A percentile compares a stretch with the other conserved stretches of the same genome.
Conservation (phyloP, 2,888 invertebrate genomes). For the Cosmia trapezina region DNA sequence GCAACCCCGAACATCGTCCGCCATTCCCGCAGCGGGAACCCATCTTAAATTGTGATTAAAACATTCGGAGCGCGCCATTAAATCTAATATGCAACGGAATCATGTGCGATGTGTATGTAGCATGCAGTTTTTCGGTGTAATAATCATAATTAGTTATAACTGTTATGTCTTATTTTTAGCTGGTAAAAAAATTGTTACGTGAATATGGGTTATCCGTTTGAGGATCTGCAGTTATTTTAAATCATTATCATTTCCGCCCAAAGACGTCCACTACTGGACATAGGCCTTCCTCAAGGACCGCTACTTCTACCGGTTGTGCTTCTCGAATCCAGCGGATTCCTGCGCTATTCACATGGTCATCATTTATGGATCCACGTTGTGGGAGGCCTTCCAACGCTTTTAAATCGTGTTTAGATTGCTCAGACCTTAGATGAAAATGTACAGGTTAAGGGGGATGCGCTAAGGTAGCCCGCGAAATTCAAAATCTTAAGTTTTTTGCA, state of each 20-base stretch:
- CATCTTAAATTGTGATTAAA: slow-evolving; percentile 82
- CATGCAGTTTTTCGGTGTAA: slow-evolving; percentile 79
- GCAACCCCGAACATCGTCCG: slow-evolving; percentile 31
- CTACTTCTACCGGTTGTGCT: neutral
- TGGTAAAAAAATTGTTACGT: slow-evolving; percentile 38
- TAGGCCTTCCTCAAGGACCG: neutral
- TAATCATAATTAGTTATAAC: slow-evolving; percentile 78
- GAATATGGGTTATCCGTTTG: slow-evolving; percentile 23
- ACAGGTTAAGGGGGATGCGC: neutral
- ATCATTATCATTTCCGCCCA: neutral
- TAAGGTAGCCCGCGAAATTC: no score
- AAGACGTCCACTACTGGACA: neutral
- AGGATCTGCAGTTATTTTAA: neutral
- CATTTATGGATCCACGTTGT: neutral
- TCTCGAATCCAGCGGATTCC: neutral
- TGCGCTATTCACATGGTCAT: neutral
- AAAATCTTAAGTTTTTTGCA: no score
- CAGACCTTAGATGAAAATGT: neutral
- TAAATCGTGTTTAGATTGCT: neutral
- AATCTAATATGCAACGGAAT: slow-evolving; percentile 88
- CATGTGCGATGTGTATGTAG: slow-evolving; percentile 77
- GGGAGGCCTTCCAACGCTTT: neutral
- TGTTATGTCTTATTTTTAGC: slow-evolving; percentile 51
- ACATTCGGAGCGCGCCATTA: slow-evolving; percentile 86
- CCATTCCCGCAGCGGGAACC: slow-evolving; percentile 52